phyloP scores from a whole-genome alignment of 2,113 vertebrate species.

The Bubo scandiacus region DNA sequence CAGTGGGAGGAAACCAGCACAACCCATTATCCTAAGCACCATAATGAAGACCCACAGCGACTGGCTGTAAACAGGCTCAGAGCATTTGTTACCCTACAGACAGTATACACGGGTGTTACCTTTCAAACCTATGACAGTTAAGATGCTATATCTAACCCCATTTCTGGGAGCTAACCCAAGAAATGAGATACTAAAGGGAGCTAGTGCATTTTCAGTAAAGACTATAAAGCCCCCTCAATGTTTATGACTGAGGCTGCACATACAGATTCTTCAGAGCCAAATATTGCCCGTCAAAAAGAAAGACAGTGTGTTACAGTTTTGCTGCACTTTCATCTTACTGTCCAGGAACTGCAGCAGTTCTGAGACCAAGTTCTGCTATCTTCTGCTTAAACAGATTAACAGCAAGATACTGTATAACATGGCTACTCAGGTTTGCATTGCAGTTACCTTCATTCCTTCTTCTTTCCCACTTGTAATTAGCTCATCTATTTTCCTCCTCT shows the following conservation, averaged over 20 bases:
- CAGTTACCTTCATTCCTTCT: constrained; percentile 89
- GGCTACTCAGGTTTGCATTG: not conserved
- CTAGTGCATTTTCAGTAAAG: not conserved
- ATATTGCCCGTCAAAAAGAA: not conserved
- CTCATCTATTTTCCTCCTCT: constrained; percentile 85
- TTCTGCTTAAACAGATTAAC: not conserved
- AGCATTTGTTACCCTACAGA: not conserved
- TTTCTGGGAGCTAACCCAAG: not conserved
- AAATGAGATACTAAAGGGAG: not conserved
- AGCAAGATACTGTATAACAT: not conserved
- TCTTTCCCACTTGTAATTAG: constrained; percentile 87
- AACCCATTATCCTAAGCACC: not conserved
- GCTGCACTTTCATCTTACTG: not conserved
- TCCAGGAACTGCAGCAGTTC: not conserved
- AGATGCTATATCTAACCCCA: not conserved
- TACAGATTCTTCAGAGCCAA: not conserved
- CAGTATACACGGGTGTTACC: not conserved
- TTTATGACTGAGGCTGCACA: not conserved
- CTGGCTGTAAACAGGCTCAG: not conserved
- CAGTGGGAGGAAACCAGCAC: not conserved
- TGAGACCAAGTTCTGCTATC: not conserved
- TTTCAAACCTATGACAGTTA: not conserved
- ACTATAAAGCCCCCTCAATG: not conserved
- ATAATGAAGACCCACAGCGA: not conserved
- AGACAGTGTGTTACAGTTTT: not conserved